These are phyloP conservation scores for Clistopyga incitator DNA, from an alignment of 2,888 invertebrate species.

Conservation along the genomic window DNA sequence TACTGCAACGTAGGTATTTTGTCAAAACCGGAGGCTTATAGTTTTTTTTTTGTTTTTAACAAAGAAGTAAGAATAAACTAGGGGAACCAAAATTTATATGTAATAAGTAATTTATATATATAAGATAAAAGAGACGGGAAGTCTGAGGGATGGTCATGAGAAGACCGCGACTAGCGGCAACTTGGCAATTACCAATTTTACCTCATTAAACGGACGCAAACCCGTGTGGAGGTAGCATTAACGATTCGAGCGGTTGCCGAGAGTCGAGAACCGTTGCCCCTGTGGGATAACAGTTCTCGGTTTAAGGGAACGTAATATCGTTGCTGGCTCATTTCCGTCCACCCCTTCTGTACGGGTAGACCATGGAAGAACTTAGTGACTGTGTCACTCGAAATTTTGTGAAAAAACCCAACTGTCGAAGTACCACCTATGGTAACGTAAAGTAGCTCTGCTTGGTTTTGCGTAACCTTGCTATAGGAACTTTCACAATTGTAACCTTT, in stretches of 20 bases:
- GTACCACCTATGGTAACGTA: background rate
- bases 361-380: slow-evolving; percentile 38
- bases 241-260: slow-evolving; percentile 19
- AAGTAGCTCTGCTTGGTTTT: slow-evolving; percentile 28
- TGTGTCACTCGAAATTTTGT: slow-evolving; percentile 54
- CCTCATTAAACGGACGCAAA: slow-evolving; percentile 46
- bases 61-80: no score
- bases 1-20: background rate
- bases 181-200: slow-evolving; percentile 54
- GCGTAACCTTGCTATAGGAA: background rate
- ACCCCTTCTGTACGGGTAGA: slow-evolving; percentile 38
- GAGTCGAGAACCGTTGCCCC: slow-evolving; percentile 20
- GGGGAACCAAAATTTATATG: slow-evolving; percentile 10
- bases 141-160: background rate
- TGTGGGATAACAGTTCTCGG: slow-evolving; percentile 50
- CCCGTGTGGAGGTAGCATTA: background rate
- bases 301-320: slow-evolving; percentile 61
- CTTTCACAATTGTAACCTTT: background rate
- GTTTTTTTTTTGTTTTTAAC: no score
- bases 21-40: background rate
- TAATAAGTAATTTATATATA: slow-evolving; percentile 9
- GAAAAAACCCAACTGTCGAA: slow-evolving; percentile 43
- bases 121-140: slow-evolving; percentile 13
- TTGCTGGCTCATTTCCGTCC: slow-evolving; percentile 29
- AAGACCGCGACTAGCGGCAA: slow-evolving; percentile 32